Evolutionary conservation across 2,113 vertebrate species (phyloP).

Genomic region (Podarcis cretensis): DNA sequence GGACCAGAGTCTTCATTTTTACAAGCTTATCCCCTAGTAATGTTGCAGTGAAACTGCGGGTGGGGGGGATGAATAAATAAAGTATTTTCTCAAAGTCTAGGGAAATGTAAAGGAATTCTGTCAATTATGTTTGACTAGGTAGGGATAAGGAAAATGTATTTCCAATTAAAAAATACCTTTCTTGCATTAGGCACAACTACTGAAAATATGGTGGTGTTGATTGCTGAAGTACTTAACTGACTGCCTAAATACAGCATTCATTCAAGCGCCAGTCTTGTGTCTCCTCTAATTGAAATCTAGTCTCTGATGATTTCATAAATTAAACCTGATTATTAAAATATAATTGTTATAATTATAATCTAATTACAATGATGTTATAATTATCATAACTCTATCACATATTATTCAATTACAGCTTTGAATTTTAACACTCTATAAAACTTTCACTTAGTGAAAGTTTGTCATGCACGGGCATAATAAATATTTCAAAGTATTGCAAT

Average conservation of each 20-base stretch:
- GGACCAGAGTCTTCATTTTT: slow-evolving; percentile 1
- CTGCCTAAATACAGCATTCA: background rate
- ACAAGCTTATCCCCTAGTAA: background rate
- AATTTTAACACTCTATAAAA: background rate
- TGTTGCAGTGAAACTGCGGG: background rate
- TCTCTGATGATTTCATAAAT: slow-evolving; percentile 15
- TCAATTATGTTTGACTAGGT: background rate
- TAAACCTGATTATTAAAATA: slow-evolving; percentile 22
- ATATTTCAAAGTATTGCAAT: background rate
- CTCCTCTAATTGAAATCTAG: slow-evolving; percentile 22
- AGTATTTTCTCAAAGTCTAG: background rate
- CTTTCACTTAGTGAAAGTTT: background rate
- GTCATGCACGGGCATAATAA: background rate
- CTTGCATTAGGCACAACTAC: background rate
- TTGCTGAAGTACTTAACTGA: slow-evolving; percentile 12
- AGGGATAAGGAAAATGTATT: background rate
- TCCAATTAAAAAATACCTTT: background rate
- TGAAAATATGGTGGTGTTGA: slow-evolving; percentile 23
- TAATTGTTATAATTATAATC: slow-evolving; percentile 24
- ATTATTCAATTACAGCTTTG: slow-evolving; percentile 4
- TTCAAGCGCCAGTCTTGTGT: background rate
- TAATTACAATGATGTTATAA: slow-evolving; percentile 15
- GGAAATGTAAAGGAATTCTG: background rate
- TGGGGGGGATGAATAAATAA: background rate
- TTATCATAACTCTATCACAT: background rate